These are phyloP conservation scores for Phaethornis superciliosus DNA, from an alignment of 2,113 vertebrate genomes.

Conservation along the genomic window DNA sequence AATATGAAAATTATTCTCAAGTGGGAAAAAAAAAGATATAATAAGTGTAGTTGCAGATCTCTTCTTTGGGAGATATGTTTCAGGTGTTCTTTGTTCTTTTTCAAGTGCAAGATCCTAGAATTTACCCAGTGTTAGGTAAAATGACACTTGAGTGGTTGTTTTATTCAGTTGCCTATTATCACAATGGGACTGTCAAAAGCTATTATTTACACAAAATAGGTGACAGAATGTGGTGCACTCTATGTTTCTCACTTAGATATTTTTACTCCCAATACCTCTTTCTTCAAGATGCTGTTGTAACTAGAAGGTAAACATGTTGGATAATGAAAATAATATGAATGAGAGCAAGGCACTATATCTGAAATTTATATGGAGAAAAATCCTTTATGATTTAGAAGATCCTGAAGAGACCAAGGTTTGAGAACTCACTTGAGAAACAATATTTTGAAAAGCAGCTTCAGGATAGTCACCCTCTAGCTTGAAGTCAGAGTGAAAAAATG, in stretches of 20 bases:
- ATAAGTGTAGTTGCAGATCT: neutral
- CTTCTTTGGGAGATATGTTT: neutral
- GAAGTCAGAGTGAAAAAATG: neutral
- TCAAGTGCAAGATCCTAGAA: neutral
- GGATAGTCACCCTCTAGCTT: neutral
- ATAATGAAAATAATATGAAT: neutral
- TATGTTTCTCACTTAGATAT: neutral
- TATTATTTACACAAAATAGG: slow-evolving; percentile 39
- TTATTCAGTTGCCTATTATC: neutral
- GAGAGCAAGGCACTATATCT: neutral
- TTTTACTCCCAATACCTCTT: neutral
- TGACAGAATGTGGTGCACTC: neutral
- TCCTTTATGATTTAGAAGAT: neutral
- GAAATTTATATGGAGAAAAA: neutral
- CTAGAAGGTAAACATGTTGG: neutral
- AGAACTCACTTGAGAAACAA: neutral
- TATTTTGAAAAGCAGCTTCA: neutral
- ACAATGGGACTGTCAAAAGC: neutral
- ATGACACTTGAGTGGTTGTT: neutral
- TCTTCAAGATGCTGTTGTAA: neutral
- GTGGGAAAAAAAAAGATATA: neutral
- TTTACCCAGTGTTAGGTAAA: neutral
- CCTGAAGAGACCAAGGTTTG: neutral
- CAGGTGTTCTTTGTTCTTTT: neutral
- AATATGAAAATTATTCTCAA: neutral